phyloP scores from a whole-genome alignment of 2,888 invertebrate genomes.

The Resseliella maxima region DNA sequence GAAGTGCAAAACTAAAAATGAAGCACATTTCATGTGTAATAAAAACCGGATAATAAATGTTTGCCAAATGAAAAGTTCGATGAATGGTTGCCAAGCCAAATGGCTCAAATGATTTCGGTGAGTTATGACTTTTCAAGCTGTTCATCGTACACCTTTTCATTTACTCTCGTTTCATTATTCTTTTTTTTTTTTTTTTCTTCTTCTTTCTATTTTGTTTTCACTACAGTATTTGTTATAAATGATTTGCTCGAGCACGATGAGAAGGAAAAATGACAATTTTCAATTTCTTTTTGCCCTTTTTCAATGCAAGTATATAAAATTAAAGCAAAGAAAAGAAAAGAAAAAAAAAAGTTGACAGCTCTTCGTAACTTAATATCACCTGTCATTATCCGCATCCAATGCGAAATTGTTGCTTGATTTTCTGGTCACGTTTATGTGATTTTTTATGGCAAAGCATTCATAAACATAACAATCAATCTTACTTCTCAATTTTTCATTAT shows the following conservation, averaged over 20 bases:
- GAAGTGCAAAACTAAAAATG: constrained; percentile 8
- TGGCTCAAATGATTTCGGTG: constrained; percentile 17
- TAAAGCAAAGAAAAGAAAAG: not conserved
- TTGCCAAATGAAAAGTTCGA: constrained; percentile 20
- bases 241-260: not conserved
- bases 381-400: constrained; percentile 36
- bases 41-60: constrained; percentile 51
- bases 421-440: constrained; percentile 28
- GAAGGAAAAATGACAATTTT: constrained; percentile 37
- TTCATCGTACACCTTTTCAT: constrained; percentile 31
- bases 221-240: not conserved
- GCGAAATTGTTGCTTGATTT: constrained; percentile 26
- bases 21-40: constrained; percentile 4
- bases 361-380: constrained; percentile 48
- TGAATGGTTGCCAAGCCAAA: not conserved
- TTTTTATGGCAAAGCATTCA: not conserved
- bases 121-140: constrained; percentile 48
- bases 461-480: constrained; percentile 45
- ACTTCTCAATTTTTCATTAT: constrained; percentile 15
- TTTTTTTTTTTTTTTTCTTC: not conserved
- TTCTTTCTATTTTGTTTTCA: not conserved
- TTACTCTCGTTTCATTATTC: too few relatives aligned
- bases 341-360: not conserved
- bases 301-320: too few relatives aligned
- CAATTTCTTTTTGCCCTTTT: not conserved